phyloP scores from a whole-genome alignment of 2,113 vertebrate species.

The Salvelinus alpinus region DNA sequence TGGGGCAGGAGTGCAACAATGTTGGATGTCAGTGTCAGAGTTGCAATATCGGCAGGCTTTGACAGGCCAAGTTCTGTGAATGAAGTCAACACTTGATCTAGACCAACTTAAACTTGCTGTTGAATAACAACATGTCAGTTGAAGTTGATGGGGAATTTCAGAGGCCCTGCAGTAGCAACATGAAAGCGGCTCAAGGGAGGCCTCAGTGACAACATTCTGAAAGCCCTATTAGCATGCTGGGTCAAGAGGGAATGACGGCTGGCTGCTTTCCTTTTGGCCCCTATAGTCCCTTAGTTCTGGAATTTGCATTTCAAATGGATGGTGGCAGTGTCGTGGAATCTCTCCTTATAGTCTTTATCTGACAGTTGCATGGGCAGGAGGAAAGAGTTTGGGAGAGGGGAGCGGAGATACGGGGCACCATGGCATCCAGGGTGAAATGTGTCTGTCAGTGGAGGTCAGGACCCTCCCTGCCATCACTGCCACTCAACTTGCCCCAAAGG shows the following conservation, averaged over 20 bases:
- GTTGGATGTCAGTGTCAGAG: not conserved
- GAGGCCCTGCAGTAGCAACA: constrained; percentile 31
- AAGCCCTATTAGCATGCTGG: constrained; percentile 61
- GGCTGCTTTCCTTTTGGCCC: constrained; percentile 51
- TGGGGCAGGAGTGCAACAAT: not conserved
- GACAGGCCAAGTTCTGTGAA: constrained; percentile 6
- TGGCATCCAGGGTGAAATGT: constrained; percentile 55
- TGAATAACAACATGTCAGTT: constrained; percentile 48
- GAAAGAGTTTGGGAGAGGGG: not conserved
- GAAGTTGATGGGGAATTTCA: constrained; percentile 29
- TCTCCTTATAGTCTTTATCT: constrained; percentile 32
- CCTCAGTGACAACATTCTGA: constrained; percentile 49
- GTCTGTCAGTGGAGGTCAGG: constrained; percentile 67
- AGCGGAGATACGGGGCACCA: constrained; percentile 30
- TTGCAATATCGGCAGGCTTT: not conserved
- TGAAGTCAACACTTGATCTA: constrained; percentile 18
- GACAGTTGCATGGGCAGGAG: constrained; percentile 24
- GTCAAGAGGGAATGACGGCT: constrained; percentile 50
- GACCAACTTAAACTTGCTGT: constrained; percentile 11
- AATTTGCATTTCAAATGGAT: constrained; percentile 68
- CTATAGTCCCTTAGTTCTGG: constrained; percentile 59
- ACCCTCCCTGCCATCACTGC: constrained; percentile 64
- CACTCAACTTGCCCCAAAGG: constrained; percentile 59
- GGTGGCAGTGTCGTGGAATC: constrained; percentile 59
- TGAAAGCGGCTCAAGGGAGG: constrained; percentile 41